Conservation (phyloP, 2,113 vertebrate genomes). For the Leptocoma aspasia region DNA sequence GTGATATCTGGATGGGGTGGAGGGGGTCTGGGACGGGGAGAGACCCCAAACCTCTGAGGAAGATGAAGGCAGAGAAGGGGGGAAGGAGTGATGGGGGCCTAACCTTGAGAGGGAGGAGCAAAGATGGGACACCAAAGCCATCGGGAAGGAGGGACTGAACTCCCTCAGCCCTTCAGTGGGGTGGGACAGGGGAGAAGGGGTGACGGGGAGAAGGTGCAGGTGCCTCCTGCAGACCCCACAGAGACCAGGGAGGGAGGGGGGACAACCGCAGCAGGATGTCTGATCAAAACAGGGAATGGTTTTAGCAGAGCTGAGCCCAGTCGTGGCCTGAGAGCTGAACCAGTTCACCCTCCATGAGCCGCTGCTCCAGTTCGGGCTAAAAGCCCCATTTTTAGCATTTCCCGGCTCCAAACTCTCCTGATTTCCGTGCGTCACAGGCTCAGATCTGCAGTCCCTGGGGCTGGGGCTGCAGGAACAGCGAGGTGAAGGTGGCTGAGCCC, state of each 20-base stretch:
- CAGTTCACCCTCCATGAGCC: not conserved
- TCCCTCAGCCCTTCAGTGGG: too few relatives aligned
- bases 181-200: not conserved
- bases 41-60: not conserved
- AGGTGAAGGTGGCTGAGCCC: not conserved
- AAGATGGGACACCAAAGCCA: not conserved
- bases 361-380: not conserved
- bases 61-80: not conserved
- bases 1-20: accelerated
- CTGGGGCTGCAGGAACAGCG: not conserved
- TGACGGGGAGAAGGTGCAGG: not conserved
- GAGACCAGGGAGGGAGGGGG: not conserved
- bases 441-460: not conserved
- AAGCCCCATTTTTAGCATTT: accelerated
- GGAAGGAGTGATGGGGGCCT: not conserved
- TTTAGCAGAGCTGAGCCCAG: not conserved
- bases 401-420: not conserved
- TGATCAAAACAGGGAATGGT: accelerated
- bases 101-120: not conserved
- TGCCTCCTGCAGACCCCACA: not conserved
- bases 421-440: not conserved
- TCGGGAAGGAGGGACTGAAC: not conserved
- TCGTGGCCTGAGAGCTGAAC: not conserved
- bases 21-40: not conserved
- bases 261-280: accelerated